Base-by-base conservation (phyloP, 64 coral and sea anemone genomes). In the Acropora tenuis region DNA sequence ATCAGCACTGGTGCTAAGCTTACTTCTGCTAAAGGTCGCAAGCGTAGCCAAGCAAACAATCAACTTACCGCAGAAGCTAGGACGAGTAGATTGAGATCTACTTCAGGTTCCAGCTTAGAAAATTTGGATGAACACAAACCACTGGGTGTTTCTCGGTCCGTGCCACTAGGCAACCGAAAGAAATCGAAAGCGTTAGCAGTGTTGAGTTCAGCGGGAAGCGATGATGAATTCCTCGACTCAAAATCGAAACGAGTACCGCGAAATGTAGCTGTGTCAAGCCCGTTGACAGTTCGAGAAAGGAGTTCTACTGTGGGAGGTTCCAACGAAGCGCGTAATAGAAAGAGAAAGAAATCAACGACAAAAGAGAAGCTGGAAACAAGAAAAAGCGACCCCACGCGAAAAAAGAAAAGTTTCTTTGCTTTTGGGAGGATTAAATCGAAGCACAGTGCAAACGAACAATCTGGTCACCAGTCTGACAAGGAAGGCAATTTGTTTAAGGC, bases 1-100 rank as follows among this genome's bases (percentile, higher is more conserved):
- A 88, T 88, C 73, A 88, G 86, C 20, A 88, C 86, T 46, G 86
- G 73, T 41, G 86, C 73, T 9, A 88, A 88, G 86, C 43, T 47
- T 88, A 88, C 86, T 17, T 59, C 75, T 13, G 13, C 50, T 11
- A 88, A 88, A 66, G 75, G 75, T 45, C 72, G 75, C 15, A 77
- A 57, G 20, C 86, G 86, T 3, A 19, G 49, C 13, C 50, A 18
- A 59, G 86, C 57, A n/a, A 66, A 65, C 13, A 15, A 68, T 55
- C 43, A 88, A 42, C 72, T 77, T 19, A 50, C 17, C 52, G 15
- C 49, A 11, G 86, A 88, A 4, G 1, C 6, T 66, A 52, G 45
- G 4, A 49, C n/a, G 16, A 88, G 16, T 59, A 57, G 72, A 88
- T 18, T 76, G 12, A 75, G 63, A 52, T 79, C 55, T 43, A 75